Evolutionary conservation across 2,113 vertebrate species (phyloP).

Genomic region (Leucoraja erinaceus): DNA sequence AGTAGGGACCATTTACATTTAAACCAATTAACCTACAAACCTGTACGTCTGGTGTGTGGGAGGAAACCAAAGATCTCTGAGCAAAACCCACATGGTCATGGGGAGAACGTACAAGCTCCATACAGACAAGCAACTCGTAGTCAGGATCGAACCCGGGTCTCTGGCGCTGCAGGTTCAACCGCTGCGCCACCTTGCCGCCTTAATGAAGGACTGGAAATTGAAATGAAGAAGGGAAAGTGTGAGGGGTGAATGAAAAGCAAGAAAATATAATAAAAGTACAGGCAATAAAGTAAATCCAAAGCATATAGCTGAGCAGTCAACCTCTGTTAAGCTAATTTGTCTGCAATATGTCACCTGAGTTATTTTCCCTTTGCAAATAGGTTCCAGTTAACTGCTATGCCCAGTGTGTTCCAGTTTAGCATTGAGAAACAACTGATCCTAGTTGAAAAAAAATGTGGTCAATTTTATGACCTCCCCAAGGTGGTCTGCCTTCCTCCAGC

Average conservation of each 20-base stretch:
- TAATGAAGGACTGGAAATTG: not conserved
- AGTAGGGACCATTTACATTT: too few species aligned
- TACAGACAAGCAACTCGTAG: too few species aligned
- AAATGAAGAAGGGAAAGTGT: not conserved
- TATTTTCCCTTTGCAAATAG: not conserved
- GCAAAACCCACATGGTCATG: too few species aligned
- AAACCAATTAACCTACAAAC: too few species aligned
- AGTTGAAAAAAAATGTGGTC: not conserved
- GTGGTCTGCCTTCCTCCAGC: not conserved
- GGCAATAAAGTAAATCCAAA: not conserved
- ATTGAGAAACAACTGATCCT: not conserved
- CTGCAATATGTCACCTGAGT: not conserved
- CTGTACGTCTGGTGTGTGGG: too few species aligned
- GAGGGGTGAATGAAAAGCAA: not conserved
- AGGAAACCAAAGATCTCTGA: too few species aligned
- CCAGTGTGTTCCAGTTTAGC: not conserved
- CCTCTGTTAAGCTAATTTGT: not conserved
- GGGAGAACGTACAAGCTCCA: too few species aligned
- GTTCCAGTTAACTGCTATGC: not conserved
- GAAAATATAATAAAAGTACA: not conserved
- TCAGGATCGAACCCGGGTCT: too few species aligned
- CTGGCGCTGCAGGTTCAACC: too few species aligned
- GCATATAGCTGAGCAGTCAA: not conserved
- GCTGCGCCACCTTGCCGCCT: too few species aligned
- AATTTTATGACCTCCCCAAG: not conserved